phyloP scores from a whole-genome alignment of 2,113 vertebrate species.

The cat (Felis catus) region DNA sequence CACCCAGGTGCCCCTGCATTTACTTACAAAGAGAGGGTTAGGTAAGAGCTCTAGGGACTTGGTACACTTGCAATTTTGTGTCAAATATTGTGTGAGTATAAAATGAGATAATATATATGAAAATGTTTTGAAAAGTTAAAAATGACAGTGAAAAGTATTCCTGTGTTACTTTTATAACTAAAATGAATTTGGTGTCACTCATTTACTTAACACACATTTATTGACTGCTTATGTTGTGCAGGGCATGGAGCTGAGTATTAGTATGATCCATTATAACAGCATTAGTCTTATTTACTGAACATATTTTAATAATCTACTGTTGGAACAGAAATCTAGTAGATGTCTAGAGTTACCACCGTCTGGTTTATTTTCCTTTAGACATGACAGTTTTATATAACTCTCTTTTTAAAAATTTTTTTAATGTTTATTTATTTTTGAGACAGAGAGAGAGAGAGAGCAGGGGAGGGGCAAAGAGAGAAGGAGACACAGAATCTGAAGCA shows the following conservation, averaged over 20 bases:
- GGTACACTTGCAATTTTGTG: background rate
- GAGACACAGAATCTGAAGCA: too few relatives aligned
- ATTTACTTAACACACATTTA: background rate
- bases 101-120: background rate
- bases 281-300: background rate
- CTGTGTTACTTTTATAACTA: background rate
- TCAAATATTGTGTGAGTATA: background rate
- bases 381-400: background rate
- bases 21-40: background rate
- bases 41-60: background rate
- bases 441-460: too few relatives aligned
- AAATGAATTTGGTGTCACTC: background rate
- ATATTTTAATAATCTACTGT: background rate
- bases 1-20: background rate
- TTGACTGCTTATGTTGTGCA: background rate
- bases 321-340: background rate
- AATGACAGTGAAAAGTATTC: background rate
- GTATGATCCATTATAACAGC: background rate
- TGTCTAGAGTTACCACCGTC: background rate
- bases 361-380: background rate
- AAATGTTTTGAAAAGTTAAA: conserved; percentile 5
- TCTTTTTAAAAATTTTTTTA: background rate
- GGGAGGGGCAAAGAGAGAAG: too few relatives aligned
- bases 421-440: too few relatives aligned
- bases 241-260: background rate